phyloP scores from a whole-genome alignment of 2,888 invertebrate genomes.

The Heteromurus nitidus region DNA sequence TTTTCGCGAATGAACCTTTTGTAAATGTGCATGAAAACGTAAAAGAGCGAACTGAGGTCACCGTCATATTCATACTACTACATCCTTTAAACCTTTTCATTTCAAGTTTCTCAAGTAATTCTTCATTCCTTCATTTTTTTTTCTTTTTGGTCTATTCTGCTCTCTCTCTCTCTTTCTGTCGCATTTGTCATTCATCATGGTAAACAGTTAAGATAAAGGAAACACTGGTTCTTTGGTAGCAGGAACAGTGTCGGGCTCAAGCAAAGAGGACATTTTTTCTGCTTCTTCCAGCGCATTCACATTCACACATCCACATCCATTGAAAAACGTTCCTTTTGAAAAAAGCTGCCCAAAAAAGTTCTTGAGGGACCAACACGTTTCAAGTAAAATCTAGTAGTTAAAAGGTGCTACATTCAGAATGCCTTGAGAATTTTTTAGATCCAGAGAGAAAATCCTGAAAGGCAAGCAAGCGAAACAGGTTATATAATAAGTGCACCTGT shows the following conservation, averaged over 20 bases:
- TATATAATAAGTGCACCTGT: neutral
- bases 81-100: no score
- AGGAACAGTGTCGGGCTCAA: neutral
- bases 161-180: neutral
- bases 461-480: constrained; percentile 16
- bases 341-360: neutral
- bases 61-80: no score
- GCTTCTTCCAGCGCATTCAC: neutral
- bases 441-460: constrained; percentile 19
- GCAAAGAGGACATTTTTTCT: neutral
- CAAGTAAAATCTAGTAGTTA: neutral
- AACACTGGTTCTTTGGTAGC: constrained; percentile 1
- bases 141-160: neutral
- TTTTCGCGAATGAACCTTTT: no score
- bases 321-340: constrained; percentile 11
- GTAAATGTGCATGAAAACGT: no score
- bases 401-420: neutral
- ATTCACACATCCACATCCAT: neutral
- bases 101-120: neutral
- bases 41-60: no score
- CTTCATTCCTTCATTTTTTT: neutral
- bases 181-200: constrained; percentile 12
- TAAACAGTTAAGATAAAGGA: neutral
- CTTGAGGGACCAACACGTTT: neutral
- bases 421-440: neutral